Base-by-base conservation (phyloP, 2,888 invertebrate genomes). In the Nemotelus pantherinus region DNA sequence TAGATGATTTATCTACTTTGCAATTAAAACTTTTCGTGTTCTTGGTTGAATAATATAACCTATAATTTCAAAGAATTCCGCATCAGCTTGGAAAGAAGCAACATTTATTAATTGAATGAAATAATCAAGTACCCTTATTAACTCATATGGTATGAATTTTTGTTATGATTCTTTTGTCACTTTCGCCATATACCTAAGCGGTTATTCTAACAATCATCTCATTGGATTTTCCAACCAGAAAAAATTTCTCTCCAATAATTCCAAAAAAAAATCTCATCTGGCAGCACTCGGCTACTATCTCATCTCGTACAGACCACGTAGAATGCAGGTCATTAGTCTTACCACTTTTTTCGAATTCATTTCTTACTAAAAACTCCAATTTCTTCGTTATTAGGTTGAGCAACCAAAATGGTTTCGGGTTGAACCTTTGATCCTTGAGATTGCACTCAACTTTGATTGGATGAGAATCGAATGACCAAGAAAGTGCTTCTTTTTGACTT, bases 401-500 rank as follows among this genome's bases (percentile, higher is more conserved):
- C 60, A 63, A 63, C 60, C 74, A 70, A 70, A 70, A 70, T 70
- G 74, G 74, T 2, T 74, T 45, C 74, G 63, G 58, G 74, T 60
- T 74, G 63, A 74, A 74, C 74, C 74, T 74, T 74, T 74, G 74
- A 74, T 74, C 74, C 60, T 74, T 74, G 50, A 60, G 74, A 74
- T 74, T 60, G 74, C 50, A 39, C 57, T 74, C 60, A 74, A 74
- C 63, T 48, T 74, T 74, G 74, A 74, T 74, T 74, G 74, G 74
- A 74, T 74, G 74, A 48, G 74, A 10, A 41, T 74, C 58, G 72
- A 60, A 53, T 39, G 50, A 50, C 50, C n/a, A 48, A 48, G 41
- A 70, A 50, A 55, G 39, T 50, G 55, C 50, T 45, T 25, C 39
- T 65, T 65, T 65, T 65, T 47, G 65, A 47, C 65, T 65, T 65